These are phyloP conservation scores for Drosophila navojoa DNA, from an alignment of 1,140 invertebrate genomes.

Conservation along the genomic window DNA sequence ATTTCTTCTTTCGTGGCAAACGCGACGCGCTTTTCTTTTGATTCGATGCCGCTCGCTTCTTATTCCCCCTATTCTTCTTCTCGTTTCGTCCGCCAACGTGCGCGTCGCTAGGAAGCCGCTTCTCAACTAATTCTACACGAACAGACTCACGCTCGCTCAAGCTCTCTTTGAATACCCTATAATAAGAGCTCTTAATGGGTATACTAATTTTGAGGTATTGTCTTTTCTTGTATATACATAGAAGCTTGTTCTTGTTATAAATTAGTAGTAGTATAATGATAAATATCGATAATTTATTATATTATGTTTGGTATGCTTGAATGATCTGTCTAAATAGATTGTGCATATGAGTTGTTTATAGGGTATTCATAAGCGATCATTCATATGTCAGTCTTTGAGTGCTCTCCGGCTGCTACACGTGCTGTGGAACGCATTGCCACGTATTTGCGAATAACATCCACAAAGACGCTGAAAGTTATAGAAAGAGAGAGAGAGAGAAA, in stretches of 20 bases:
- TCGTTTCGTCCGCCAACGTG: constrained; percentile 32
- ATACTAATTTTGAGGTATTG: background rate
- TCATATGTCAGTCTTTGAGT: background rate
- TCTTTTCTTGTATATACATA: too few relatives aligned
- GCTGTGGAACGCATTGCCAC: constrained; percentile 55
- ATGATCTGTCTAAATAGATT: too few relatives aligned
- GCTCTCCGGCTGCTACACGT: constrained; percentile 52
- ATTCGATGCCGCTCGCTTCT: constrained; percentile 22
- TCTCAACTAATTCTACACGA: constrained; percentile 72
- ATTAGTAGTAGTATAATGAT: too few relatives aligned
- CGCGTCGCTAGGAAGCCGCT: constrained; percentile 72
- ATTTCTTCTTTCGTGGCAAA: constrained; percentile 70
- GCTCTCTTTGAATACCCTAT: constrained; percentile 41
- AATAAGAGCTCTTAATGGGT: background rate
- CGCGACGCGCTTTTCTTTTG: constrained; percentile 45
- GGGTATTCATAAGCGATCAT: background rate
- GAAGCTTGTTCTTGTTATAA: too few relatives aligned
- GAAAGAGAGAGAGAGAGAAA: background rate
- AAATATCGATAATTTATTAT: background rate
- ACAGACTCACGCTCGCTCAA: constrained; percentile 34
- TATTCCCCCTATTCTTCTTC: constrained; percentile 19
- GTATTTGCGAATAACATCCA: constrained; percentile 39
- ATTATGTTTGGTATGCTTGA: background rate
- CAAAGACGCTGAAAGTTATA: background rate
- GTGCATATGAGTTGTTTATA: background rate